Evolutionary conservation across 2,888 invertebrate genomes (phyloP), one percentile per base, ranked within the genome.

Genomic region (Leucozona laternaria): DNA sequence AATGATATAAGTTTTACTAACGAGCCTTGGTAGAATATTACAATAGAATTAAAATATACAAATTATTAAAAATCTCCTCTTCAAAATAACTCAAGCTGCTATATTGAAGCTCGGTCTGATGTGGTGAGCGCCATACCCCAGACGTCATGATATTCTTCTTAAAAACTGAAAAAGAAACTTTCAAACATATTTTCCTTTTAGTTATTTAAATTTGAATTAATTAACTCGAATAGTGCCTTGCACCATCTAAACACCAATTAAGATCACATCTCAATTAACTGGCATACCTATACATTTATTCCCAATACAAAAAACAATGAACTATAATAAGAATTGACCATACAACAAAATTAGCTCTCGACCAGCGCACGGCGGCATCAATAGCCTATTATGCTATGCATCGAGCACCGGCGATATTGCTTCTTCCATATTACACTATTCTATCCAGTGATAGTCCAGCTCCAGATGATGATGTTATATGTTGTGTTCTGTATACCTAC

Each of bases 231-330:
- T 37, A 11, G 11, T 37, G 13, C 2, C 11, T 37, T 13, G 37
- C 37, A 37, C 37, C 13, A 37, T 37, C 13, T 5, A 15, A 40
- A 40, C 43, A 40, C 43, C 4, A 17, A 79, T 83, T 68, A 57
- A 75, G 83, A 83, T 75, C 70, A 70, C 57, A 71, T 66, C 71
- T 79, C 71, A 71, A 79, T 79, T 55, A 48, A 43, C 70, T 34
- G 13, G 5, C 8, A 25, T 25, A 40, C 4, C 31, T 7, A 57
- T 48, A 64, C 60, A 40, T 8, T 57, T 7, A 57, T 48, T 71
- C 60, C 40, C 70, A 79, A 79, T 64, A 53, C 3, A 25, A 58
- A 79, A 64, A 50, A 48, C 45, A 13, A 43, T 43, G 43, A 43
- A 7, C 0, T 2, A 20, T 45, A 40, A 28, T 28, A 28, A 28